Percentiles rank a stretch among this genome's conserved stretches.
phyloP scores from a whole-genome alignment of 2,888 invertebrate genomes.

The Calliphora vomitoria region DNA sequence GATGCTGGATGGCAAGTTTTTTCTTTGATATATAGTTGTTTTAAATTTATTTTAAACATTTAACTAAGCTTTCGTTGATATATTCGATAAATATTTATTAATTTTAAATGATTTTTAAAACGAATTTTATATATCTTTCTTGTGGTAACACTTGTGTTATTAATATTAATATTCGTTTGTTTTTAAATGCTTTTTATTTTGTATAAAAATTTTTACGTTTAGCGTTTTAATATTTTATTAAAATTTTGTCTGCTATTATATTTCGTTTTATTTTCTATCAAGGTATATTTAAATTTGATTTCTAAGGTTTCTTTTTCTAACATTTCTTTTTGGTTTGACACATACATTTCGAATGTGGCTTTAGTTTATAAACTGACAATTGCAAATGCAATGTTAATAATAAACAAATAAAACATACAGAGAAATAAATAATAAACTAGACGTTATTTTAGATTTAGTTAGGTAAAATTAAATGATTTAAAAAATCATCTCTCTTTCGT shows the following conservation, averaged over 20 bases:
- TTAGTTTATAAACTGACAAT: constrained; percentile 48
- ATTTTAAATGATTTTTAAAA: constrained; percentile 37
- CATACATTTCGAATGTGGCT: constrained; percentile 51
- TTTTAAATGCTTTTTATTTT: constrained; percentile 54
- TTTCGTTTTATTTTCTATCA: constrained; percentile 61
- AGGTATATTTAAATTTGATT: constrained; percentile 66
- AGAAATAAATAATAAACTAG: background rate
- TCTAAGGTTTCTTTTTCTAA: constrained; percentile 71
- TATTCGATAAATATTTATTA: background rate
- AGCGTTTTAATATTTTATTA: constrained; percentile 39
- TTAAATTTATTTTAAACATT: constrained; percentile 67
- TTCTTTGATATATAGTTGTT: background rate
- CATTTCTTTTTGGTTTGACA: constrained; percentile 65
- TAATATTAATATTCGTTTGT: constrained; percentile 17
- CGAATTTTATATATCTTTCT: background rate
- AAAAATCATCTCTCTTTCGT: too few relatives aligned
- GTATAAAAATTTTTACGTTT: constrained; percentile 12
- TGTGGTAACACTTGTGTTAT: constrained; percentile 3
- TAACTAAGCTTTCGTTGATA: constrained; percentile 52
- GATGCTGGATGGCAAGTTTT: background rate
- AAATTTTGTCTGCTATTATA: constrained; percentile 38
- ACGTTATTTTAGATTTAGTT: too few relatives aligned
- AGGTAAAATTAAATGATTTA: too few relatives aligned
- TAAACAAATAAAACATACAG: background rate
- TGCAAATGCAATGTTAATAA: constrained; percentile 28